Evolutionary conservation across 2,113 vertebrate genomes (phyloP), one percentile per base, ranked within the genome.

Genomic region (Ictalurus furcatus): DNA sequence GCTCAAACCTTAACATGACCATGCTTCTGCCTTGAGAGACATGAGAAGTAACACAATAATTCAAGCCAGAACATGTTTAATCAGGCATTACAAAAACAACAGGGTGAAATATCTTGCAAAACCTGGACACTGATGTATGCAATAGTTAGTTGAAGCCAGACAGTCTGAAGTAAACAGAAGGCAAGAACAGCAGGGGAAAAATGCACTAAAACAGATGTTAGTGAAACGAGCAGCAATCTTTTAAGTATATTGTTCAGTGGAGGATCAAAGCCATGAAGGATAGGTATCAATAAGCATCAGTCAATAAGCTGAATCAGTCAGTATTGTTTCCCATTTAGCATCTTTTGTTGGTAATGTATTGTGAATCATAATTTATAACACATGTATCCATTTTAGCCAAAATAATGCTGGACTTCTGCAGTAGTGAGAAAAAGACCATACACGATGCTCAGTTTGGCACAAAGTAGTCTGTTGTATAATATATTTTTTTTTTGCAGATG

Each of bases 101-200:
- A 76, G 37, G 52, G 23, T n/a, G 69, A 58, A 40, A 40, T 85
- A 65, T 3, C 83, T 40, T 44, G 19, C 61, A 37, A 56, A 56
- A 74, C 44, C 61, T 58, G 71, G 67, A 86, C 85, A 58, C 54
- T 86, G 54, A 86, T 34, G 30, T 58, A 58, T 65, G 73, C 37
- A 76, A 40, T 52, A 69, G 85, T 59, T 56, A 5, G 19, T 86
- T 76, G 25, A 34, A 25, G 30, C 28, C 69, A 76, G 56, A 48
- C 73, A 78, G 85, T 67, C 28, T 52, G 44, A 63, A 37, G 73
- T 76, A 87, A 76, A 63, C 73, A 87, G 34, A 74, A 63, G 85
- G 59, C 58, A 65, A 23, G 40, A 61, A 65, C 58, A 65, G 58
- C 40, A 52, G 37, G 44, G 11, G 2, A 9, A 69, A 34, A 37